Base-by-base conservation (phyloP, 2,797 vertebrate genomes). In the Alca torda region DNA sequence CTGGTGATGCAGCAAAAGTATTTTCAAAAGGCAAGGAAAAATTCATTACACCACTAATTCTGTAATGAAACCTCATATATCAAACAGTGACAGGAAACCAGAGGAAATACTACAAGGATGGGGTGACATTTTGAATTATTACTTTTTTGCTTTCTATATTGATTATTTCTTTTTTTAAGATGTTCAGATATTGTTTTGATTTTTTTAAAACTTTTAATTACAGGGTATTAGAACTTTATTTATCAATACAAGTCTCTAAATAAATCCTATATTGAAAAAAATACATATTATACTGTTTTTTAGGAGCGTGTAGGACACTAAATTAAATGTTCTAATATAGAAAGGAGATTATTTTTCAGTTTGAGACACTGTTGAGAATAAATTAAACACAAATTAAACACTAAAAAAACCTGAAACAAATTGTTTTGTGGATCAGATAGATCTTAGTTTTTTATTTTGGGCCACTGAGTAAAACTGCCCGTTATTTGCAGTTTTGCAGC, bases 1-100 rank as follows among this genome's bases (percentile, higher is more conserved):
- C 53, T 75, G n/a, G 33, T 59, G 50, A 61, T 85, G 24, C 19
- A 74, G 64, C 37, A 82, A 84, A 91, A 80, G 41, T 63, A 30
- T 94, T 88, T 90, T 87, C 70, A 51, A 88, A 88, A 92, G 54
- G 35, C 46, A 72, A 90, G 79, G 48, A 81, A 89, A 93, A 93
- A 89, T n/a, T 77, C 1, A 57, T 90, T 88, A 70, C 30, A 23
- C 53, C 6, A 31, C 50, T 67, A 91, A 93, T 69, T 78, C 46
- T 94, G 25, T 65, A 89, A 72, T 53, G 46, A 89, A 91, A 90
- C 43, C 30, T 93, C 81, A 67, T 84, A 23, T 43, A 86, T 65
- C 31, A 83, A 86, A 69, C 30, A 73, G 77, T 43, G 33, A 59
- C 46, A 89, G 46, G 63, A 92, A 94, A 85, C 8, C 16, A 77